Evolutionary conservation across 2,113 vertebrate genomes (phyloP).

Genomic region (Elgaria multicarinata): DNA sequence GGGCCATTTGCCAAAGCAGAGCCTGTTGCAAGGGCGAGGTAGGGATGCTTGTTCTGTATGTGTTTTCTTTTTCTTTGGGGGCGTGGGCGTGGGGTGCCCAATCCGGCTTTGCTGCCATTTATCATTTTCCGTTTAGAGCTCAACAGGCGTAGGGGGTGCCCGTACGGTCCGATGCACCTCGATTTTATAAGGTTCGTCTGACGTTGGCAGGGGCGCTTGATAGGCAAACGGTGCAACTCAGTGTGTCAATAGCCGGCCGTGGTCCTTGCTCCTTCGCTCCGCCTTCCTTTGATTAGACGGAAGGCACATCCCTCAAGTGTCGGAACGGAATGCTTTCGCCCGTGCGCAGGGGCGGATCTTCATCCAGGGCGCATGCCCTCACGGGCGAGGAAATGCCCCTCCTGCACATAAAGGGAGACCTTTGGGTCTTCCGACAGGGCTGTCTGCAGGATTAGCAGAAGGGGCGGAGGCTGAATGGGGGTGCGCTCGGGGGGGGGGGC

Average conservation of each 20-base stretch:
- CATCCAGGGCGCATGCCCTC: not conserved
- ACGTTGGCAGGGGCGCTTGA: no score
- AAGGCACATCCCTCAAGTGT: not conserved
- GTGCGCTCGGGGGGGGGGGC: not conserved
- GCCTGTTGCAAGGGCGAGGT: not conserved
- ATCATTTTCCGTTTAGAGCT: not conserved
- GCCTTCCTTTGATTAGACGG: not conserved
- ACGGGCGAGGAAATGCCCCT: not conserved
- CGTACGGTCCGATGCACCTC: no score
- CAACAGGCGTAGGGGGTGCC: no score
- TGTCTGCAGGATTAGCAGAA: not conserved
- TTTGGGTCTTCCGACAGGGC: not conserved
- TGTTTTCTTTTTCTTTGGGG: no score
- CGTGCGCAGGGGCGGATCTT: not conserved
- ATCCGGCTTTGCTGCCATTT: not conserved
- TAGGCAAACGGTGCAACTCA: not conserved
- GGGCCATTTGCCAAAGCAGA: slow-evolving; percentile 49
- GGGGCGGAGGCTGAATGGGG: no score
- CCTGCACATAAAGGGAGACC: not conserved
- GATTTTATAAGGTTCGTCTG: no score
- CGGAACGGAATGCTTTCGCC: slow-evolving; percentile 13
- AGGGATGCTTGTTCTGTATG: no score
- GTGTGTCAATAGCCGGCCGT: not conserved
- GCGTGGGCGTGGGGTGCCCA: not conserved
- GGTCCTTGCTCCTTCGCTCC: not conserved